phyloP scores from a whole-genome alignment of 2,797 vertebrate species.

The Propithecus deckenii region DNA sequence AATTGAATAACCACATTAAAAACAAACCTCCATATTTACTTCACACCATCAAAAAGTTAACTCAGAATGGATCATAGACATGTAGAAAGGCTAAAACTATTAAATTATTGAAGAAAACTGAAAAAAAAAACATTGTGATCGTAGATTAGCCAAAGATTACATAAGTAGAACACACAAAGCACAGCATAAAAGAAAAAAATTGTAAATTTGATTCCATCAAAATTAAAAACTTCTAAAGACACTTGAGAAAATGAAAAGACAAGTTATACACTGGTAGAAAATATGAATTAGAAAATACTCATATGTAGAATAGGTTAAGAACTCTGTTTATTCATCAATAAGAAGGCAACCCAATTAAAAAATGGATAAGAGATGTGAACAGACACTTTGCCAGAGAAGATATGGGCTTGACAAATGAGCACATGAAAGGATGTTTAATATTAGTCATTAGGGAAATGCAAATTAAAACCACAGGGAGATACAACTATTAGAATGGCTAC shows the following conservation, averaged over 20 bases:
- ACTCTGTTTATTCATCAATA: neutral
- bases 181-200: neutral
- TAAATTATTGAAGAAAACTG: neutral
- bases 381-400: neutral
- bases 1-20: neutral
- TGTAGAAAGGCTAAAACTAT: neutral
- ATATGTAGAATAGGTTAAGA: neutral
- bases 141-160: neutral
- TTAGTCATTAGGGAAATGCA: constrained; percentile 2
- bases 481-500: neutral
- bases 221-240: neutral
- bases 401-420: neutral
- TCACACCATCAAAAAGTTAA: constrained; percentile 6
- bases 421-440: neutral
- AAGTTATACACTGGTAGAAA: neutral
- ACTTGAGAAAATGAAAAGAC: neutral
- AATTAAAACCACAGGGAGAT: neutral
- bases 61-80: neutral
- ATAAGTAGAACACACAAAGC: neutral
- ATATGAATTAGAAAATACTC: neutral
- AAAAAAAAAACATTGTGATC: neutral
- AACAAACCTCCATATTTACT: neutral
- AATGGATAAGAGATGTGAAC: neutral
- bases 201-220: neutral
- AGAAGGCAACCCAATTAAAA: neutral